Base-by-base conservation (phyloP, 2,888 invertebrate genomes). In the Catocala sponsa region DNA sequence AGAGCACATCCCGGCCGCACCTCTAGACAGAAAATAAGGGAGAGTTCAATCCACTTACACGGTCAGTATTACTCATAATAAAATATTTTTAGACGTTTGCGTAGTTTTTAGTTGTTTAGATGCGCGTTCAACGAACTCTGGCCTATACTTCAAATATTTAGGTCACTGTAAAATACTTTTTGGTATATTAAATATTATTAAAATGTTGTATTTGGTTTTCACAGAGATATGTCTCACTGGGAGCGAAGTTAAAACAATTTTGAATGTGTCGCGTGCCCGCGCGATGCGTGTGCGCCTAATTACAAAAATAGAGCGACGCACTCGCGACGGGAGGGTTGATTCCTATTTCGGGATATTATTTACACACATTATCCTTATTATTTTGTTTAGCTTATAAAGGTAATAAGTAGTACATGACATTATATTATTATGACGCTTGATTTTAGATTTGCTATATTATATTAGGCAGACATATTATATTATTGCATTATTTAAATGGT, bases 11-110 rank as follows among this genome's bases (percentile, higher is more conserved):
- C 61, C 58, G 55, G 63, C 53, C 60, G 59, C 74, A 79, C 72
- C 66, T 75, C 68, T 78, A 71, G 73, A 86, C 91, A 86, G 91
- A 91, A 92, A 90, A 84, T 85, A 80, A 82, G 76, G 83, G 79
- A 83, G 83, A 86, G 86, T 87, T 87, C 79, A 88, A 88, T 85
- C 82, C 85, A 84, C 82, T 85, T 83, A 87, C 87, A 76, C 90
- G 84, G 84, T 82, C 84, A 77, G 86, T 76, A 82, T 92, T 92
- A 92, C 88, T 93, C 92, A 93, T 86, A 84, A 85, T 82, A 85
- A 82, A 84, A 88, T 93, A 92, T 92, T 88, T 94, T 90, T 94
- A 94, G 92, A 87, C 68, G 76, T 82, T 85, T 85, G 82, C 85
- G 81, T 66, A 66, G 61, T 91, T 89, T 92, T 90, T 91, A 91